Evolutionary conservation across 2,797 vertebrate genomes (phyloP).

Genomic region (Apodemus agrarius): DNA sequence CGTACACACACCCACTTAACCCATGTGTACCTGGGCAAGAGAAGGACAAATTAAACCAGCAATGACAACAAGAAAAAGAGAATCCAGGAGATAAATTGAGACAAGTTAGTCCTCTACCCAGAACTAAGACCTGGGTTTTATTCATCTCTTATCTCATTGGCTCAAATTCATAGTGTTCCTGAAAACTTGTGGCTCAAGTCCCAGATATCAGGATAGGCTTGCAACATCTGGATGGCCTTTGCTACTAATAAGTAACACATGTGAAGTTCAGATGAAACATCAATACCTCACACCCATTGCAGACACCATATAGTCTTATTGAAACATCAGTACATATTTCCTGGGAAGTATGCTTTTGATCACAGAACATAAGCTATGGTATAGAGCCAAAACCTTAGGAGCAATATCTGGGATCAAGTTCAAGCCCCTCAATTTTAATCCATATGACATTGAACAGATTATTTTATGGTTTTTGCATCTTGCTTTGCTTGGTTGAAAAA

Average conservation of each 20-base stretch:
- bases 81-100: background rate
- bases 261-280: background rate
- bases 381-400: background rate
- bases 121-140: background rate
- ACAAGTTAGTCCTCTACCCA: background rate
- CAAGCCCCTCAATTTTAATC: background rate
- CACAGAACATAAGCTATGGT: background rate
- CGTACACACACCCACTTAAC: background rate
- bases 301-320: background rate
- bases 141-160: background rate
- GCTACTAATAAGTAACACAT: background rate
- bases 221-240: background rate
- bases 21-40: no score
- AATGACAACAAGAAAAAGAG: background rate
- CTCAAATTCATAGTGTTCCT: background rate
- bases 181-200: conserved; percentile 35
- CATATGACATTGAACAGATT: background rate
- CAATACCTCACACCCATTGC: background rate
- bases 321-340: rapidly evolving
- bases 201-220: conserved; percentile 38
- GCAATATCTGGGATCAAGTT: background rate
- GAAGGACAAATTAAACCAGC: background rate
- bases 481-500: conserved; percentile 36
- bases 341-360: background rate
- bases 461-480: background rate